Evolutionary conservation across 2,113 vertebrate genomes (phyloP).

Genomic region (Phaethornis superciliosus): DNA sequence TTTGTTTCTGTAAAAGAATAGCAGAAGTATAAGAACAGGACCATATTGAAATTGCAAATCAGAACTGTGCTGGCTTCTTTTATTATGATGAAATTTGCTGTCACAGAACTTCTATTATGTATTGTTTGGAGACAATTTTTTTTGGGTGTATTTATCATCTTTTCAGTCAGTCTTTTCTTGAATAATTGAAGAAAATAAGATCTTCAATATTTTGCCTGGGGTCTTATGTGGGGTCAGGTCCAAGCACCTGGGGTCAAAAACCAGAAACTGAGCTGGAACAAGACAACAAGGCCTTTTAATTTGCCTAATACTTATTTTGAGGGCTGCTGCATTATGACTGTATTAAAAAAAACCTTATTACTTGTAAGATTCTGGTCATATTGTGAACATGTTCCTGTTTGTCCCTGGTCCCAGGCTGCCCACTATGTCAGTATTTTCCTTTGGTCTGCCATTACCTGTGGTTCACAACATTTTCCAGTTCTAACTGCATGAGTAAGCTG

Average conservation of each 20-base stretch:
- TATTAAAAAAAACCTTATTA: neutral
- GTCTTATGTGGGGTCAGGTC: neutral
- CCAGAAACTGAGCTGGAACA: neutral
- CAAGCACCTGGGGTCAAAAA: neutral
- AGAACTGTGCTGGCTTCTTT: neutral
- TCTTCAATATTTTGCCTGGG: neutral
- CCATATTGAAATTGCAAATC: neutral
- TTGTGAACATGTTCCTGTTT: fast-evolving
- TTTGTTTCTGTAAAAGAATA: neutral
- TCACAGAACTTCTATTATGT: neutral
- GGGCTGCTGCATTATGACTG: neutral
- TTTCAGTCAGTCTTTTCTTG: neutral
- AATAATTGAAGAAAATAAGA: neutral
- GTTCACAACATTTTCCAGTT: fast-evolving
- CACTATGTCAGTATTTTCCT: fast-evolving
- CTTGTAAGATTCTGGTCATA: neutral
- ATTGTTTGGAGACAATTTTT: neutral
- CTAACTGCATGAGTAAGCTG: neutral
- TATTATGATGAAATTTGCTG: neutral
- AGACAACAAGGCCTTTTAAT: neutral
- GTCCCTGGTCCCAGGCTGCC: neutral
- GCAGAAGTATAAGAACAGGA: neutral
- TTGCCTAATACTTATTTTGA: neutral
- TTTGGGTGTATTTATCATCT: neutral
- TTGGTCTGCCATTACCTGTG: neutral